A percentile compares a stretch with the other conserved stretches of the same genome.
Conservation (phyloP, 2,888 invertebrate species). For the Imbricaverruca yamaguchii region DNA sequence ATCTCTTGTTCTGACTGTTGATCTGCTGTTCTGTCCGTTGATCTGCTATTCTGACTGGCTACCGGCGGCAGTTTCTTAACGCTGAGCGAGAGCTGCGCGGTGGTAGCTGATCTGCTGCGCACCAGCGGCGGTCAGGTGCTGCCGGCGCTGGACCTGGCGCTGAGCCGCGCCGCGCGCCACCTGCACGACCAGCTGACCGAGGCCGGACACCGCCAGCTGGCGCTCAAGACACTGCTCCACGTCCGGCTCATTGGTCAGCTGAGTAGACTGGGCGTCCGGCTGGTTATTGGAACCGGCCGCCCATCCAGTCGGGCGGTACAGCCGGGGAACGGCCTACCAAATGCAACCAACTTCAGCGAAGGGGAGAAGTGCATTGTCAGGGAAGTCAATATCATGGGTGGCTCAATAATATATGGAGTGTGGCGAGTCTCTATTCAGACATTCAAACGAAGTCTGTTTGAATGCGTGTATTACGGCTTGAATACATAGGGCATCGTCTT, state of each 20-base stretch:
- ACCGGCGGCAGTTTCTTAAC: background rate
- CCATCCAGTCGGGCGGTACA: too few relatives aligned
- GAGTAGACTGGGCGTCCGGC: too few relatives aligned
- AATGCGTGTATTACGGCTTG: too few relatives aligned
- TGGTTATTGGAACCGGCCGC: too few relatives aligned
- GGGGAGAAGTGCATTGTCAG: too few relatives aligned
- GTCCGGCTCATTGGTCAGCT: background rate
- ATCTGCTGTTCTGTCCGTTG: background rate
- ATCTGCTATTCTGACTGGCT: background rate
- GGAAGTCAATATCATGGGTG: too few relatives aligned
- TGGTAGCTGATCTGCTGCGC: background rate
- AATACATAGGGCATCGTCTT: too few relatives aligned
- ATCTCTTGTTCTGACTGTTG: background rate
- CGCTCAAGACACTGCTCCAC: background rate
- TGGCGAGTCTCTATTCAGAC: too few relatives aligned
- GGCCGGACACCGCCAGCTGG: background rate
- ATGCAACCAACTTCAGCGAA: too few relatives aligned
- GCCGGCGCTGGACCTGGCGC: background rate
- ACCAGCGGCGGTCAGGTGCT: conserved; percentile 14
- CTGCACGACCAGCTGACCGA: background rate
- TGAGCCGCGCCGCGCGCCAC: conserved; percentile 8
- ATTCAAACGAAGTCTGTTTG: too few relatives aligned
- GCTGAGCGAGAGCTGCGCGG: conserved; percentile 9
- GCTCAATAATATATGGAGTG: too few relatives aligned
- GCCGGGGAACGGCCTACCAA: too few relatives aligned